Evolutionary conservation across 2,113 vertebrate species (phyloP).

Genomic region (Centropristis striata): DNA sequence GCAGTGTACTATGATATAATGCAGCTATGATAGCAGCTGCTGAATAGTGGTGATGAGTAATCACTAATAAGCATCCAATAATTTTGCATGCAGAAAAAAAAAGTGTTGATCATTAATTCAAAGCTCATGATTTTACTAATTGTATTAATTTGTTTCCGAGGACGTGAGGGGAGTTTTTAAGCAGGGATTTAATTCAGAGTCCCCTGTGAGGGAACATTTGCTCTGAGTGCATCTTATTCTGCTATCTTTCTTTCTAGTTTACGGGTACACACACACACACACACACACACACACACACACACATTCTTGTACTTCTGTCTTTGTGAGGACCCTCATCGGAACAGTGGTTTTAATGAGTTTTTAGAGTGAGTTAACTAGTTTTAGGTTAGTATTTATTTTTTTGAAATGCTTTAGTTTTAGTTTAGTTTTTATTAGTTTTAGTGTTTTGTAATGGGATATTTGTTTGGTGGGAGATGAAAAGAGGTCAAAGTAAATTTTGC

Average conservation of each 20-base stretch:
- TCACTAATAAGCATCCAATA: constrained; percentile 61
- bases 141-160: constrained; percentile 59
- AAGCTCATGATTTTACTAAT: constrained; percentile 63
- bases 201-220: constrained; percentile 27
- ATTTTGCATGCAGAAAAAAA: constrained; percentile 41
- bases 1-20: constrained; percentile 40
- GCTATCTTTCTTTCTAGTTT: constrained; percentile 23
- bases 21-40: constrained; percentile 55
- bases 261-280: constrained; percentile 13
- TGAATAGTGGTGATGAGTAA: constrained; percentile 62
- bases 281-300: no score
- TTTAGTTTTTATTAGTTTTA: no score
- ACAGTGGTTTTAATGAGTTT: no score
- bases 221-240: constrained; percentile 47
- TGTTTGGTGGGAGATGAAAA: no score
- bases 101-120: constrained; percentile 59
- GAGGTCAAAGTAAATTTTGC: no score
- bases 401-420: no score
- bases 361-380: no score
- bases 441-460: no score
- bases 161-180: constrained; percentile 38
- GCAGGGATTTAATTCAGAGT: constrained; percentile 52
- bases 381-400: no score
- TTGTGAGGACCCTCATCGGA: no score
- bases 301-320: no score